A percentile compares a stretch with the other conserved stretches of the same genome.
phyloP scores from a whole-genome alignment of 2,113 vertebrate species.

The Rhea americana region DNA sequence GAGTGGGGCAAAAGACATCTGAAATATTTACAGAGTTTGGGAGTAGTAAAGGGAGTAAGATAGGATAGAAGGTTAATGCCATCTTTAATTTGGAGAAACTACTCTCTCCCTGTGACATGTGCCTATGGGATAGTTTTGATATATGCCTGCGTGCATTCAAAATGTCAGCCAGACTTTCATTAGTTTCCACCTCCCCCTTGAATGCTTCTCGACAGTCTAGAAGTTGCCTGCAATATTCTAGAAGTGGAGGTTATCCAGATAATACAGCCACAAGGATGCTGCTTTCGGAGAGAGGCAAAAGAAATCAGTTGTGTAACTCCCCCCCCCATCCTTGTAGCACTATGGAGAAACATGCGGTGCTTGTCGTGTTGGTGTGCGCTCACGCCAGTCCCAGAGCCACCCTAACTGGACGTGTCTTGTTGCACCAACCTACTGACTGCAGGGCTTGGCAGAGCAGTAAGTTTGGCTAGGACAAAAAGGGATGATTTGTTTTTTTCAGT shows the following conservation, averaged over 20 bases:
- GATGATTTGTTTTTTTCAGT: not conserved
- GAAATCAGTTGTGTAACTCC: slow-evolving; percentile 39
- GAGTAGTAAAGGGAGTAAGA: slow-evolving; percentile 71
- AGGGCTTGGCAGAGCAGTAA: not conserved
- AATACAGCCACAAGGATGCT: not conserved
- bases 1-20: slow-evolving; percentile 54
- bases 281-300: slow-evolving; percentile 51
- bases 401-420: not conserved
- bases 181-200: slow-evolving; percentile 71
- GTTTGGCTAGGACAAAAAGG: not conserved
- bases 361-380: not conserved
- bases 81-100: slow-evolving; percentile 82
- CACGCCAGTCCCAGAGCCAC: not conserved
- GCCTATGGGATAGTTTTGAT: slow-evolving; percentile 80
- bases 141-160: slow-evolving; percentile 75
- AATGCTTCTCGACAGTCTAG: slow-evolving; percentile 64
- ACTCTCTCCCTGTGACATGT: slow-evolving; percentile 73
- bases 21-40: slow-evolving; percentile 77
- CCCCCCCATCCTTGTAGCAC: not conserved
- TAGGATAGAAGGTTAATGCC: slow-evolving; percentile 79
- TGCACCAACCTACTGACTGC: not conserved
- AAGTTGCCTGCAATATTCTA: slow-evolving; percentile 44
- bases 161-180: slow-evolving; percentile 81
- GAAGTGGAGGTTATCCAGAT: slow-evolving; percentile 47
- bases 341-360: slow-evolving; percentile 3